Evolutionary conservation across 1,140 invertebrate genomes (phyloP).

Genomic region (Musca vetustissima): DNA sequence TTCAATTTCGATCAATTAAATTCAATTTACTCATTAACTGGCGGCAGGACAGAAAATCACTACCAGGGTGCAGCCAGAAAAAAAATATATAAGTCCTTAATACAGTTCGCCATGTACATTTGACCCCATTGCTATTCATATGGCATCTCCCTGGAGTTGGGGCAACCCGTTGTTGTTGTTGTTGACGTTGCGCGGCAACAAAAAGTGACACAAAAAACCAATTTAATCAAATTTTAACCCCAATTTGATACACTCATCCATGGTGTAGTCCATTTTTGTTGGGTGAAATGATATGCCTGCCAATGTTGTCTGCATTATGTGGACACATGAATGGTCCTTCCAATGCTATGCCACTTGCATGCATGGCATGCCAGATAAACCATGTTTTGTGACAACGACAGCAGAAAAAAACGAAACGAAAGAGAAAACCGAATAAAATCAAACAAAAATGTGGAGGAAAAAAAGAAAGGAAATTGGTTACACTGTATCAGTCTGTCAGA

Average conservation of each 20-base stretch:
- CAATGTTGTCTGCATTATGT: constrained; percentile 1
- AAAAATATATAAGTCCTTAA: too few relatives aligned
- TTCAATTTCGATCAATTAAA: too few relatives aligned
- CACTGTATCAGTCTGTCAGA: too few relatives aligned
- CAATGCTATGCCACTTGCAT: background rate
- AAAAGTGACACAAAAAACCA: constrained; percentile 39
- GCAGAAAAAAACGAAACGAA: background rate
- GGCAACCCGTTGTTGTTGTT: constrained; percentile 22
- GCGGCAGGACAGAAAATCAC: too few relatives aligned
- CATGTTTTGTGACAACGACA: background rate
- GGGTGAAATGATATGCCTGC: constrained; percentile 22
- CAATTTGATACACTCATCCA: constrained; percentile 53
- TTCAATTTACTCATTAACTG: too few relatives aligned
- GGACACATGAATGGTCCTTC: background rate
- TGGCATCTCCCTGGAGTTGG: too few relatives aligned
- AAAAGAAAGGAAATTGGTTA: too few relatives aligned
- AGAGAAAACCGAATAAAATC: constrained; percentile 9
- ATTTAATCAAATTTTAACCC: constrained; percentile 56
- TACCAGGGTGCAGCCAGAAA: too few relatives aligned
- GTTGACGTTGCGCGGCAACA: constrained; percentile 49
- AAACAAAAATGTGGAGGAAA: constrained; percentile 7
- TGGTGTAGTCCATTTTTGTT: constrained; percentile 14
- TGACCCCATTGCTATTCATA: too few relatives aligned
- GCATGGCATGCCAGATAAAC: constrained; percentile 6
- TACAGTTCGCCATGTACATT: too few relatives aligned